A percentile compares a stretch with the other conserved stretches of the same genome.
Conservation (phyloP, 2,888 invertebrate genomes). For the Aelia acuminata region DNA sequence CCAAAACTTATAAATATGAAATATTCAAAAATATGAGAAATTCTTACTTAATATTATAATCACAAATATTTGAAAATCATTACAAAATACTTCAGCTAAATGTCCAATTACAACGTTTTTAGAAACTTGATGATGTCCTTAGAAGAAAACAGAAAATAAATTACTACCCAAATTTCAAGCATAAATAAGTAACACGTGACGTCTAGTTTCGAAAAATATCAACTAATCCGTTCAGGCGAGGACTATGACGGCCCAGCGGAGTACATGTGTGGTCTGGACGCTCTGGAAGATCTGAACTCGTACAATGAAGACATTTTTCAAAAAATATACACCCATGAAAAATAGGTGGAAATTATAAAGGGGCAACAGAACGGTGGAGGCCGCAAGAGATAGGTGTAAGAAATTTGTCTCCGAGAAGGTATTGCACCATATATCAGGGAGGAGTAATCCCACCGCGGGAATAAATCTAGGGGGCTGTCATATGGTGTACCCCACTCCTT, state of each 20-base stretch:
- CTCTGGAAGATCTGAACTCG: neutral
- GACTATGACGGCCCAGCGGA: neutral
- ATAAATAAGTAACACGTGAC: no score
- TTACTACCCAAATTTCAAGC: no score
- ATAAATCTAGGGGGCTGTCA: slow-evolving; percentile 43
- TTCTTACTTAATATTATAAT: no score
- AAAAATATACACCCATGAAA: neutral
- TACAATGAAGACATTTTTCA: neutral
- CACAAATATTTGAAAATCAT: no score
- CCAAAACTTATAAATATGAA: no score
- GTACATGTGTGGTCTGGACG: neutral
- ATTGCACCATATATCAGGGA: slow-evolving; percentile 38
- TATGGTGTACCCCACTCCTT: neutral
- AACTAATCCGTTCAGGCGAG: neutral
- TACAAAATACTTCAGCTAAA: no score
- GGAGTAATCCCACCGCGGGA: neutral
- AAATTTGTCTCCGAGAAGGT: slow-evolving; percentile 38
- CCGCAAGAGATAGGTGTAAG: slow-evolving; percentile 31
- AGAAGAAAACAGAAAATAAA: no score
- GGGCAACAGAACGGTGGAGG: neutral
- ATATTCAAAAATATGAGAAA: no score
- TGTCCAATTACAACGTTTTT: no score
- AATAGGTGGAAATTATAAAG: neutral
- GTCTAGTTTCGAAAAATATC: no score
- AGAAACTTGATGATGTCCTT: no score